phyloP scores from a whole-genome alignment of 2,888 invertebrate genomes.

The Thecophora atra region DNA sequence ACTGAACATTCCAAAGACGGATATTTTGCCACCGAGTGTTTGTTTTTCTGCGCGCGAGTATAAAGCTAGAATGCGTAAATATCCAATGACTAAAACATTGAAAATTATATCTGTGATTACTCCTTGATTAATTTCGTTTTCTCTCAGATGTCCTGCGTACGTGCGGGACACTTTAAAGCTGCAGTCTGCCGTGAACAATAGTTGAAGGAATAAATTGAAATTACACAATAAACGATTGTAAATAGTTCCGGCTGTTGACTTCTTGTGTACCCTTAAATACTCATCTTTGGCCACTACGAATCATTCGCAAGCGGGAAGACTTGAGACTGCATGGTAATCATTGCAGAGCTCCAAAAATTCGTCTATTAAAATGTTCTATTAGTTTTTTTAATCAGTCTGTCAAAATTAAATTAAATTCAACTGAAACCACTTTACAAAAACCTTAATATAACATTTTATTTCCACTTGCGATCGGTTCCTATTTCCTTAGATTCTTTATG shows the following conservation, averaged over 20 bases:
- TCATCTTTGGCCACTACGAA: background rate
- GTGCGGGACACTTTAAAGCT: background rate
- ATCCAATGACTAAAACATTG: no score
- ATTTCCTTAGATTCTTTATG: background rate
- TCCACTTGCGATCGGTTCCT: background rate
- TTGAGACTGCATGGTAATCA: background rate
- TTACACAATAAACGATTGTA: background rate
- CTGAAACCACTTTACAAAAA: background rate
- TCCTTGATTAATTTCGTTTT: slow-evolving; percentile 20
- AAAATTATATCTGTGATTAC: no score
- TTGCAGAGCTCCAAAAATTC: background rate
- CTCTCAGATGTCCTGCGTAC: background rate
- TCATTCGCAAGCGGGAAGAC: no score
- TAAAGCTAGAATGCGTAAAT: no score
- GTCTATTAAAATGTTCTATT: background rate
- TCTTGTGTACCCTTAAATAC: background rate
- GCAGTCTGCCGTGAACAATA: background rate
- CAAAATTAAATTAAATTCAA: background rate
- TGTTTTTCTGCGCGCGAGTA: no score
- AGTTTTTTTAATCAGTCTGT: background rate
- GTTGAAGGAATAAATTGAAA: background rate
- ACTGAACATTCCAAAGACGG: no score
- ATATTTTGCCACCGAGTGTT: no score
- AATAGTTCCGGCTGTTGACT: background rate
- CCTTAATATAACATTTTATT: background rate